Base-by-base conservation (phyloP, 1,140 invertebrate species). In the Mylabris phalerata region DNA sequence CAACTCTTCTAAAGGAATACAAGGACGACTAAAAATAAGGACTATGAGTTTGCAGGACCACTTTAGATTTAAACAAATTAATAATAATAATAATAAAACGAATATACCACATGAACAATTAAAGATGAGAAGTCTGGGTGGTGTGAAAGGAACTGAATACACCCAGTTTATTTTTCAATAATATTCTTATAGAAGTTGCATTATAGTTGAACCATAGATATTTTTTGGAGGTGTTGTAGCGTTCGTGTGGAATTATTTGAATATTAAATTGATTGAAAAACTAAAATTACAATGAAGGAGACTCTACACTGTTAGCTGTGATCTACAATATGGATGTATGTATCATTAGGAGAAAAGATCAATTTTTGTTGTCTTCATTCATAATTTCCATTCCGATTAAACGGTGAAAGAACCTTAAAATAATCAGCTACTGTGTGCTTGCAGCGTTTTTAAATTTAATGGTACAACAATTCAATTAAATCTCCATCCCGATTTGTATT, bases 251-350 rank as follows among this genome's bases (percentile, higher is more conserved):
- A 32, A 32, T 7, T 32, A 32, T 32, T 32, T 32, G 4, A 32
- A 32, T 32, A 19, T 19, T 19, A 19, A 19, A 19, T 32, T 32
- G 7, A 32, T 5, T 32, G 32, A 32, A 32, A 32, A 4, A 32
- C 4, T 5, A 32, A 7, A 32, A 32, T 32, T 32, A 32, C 32
- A 32, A 32, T 32, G 55, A 62, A 59, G 60, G 61, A 59, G 60
- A 65, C 57, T 62, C 60, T 65, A 63, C 63, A 65, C 63, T 61
- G 58, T 58, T 65, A 65, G 61, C 63, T 65, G 63, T 65, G 63
- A 65, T 65, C 63, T 65, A 65, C 63, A 63, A 65, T 65, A 63
- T 63, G 63, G 59, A 65, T 62, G 56, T 61, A 32, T 64, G 32
- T 63, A 63, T 63, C 55, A 55, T 61, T 49, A 55, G 50, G 42